A percentile compares a stretch with the other conserved stretches of the same genome.
Evolutionary conservation across 30 jellyfish, hydroid and myxozoan species (phyloP).

Genomic region (Hydractinia echinata): DNA sequence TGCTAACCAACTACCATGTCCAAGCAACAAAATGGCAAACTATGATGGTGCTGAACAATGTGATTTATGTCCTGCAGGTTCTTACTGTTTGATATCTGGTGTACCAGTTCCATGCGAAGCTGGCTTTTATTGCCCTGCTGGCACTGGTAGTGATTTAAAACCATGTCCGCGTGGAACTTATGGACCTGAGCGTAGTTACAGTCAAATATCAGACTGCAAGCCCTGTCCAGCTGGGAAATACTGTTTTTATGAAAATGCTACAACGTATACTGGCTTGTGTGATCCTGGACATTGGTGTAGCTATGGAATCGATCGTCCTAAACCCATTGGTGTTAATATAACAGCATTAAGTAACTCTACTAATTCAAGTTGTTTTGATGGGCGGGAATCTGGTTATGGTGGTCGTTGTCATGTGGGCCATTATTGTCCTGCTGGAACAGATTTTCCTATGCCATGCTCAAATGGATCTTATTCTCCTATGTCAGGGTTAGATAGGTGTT

Average conservation of each 20-base stretch:
- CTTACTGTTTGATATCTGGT: slow-evolving; percentile 75
- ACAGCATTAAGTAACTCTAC: slow-evolving; percentile 35
- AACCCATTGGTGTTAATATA: slow-evolving; percentile 66
- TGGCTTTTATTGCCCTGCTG: slow-evolving; percentile 96
- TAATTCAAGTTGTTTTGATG: slow-evolving; percentile 57
- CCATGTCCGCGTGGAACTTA: slow-evolving; percentile 98
- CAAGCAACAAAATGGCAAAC: slow-evolving; percentile 91
- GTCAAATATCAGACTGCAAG: slow-evolving; percentile 65
- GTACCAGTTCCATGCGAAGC: slow-evolving; percentile 73
- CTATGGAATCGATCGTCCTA: slow-evolving; percentile 88
- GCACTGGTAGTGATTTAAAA: slow-evolving; percentile 83
- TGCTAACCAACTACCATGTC: slow-evolving; percentile 89
- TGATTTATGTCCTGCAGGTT: slow-evolving; percentile 97
- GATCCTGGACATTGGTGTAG: slow-evolving; percentile 88
- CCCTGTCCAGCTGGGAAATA: slow-evolving; percentile 98
- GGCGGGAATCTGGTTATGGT: slow-evolving; percentile 88
- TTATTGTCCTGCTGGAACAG: slow-evolving; percentile 74
- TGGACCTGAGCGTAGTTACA: slow-evolving; percentile 64
- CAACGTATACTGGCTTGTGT: slow-evolving; percentile 79
- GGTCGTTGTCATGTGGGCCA: slow-evolving; percentile 95
- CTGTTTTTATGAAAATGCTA: slow-evolving; percentile 55
- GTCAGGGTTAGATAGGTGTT: slow-evolving; percentile 60
- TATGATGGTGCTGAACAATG: slow-evolving; percentile 76
- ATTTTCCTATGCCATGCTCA: slow-evolving; percentile 65
- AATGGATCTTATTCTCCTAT: slow-evolving; percentile 89